A percentile compares a stretch with the other conserved stretches of the same genome.
These are phyloP conservation scores for Drosophila orena DNA, from an alignment of 1,140 invertebrate species.

Conservation along the genomic window DNA sequence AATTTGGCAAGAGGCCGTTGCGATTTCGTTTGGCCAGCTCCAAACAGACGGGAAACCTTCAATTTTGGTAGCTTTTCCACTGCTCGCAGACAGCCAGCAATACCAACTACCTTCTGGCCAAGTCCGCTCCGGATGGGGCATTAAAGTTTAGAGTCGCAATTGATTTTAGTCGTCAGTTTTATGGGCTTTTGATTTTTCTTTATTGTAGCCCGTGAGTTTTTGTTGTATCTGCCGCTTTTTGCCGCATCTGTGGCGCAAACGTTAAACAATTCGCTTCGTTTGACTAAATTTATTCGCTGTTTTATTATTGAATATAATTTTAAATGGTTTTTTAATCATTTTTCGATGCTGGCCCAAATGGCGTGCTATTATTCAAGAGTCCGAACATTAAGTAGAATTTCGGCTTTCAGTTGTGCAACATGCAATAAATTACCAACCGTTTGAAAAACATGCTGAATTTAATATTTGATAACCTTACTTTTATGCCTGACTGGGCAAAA, in stretches of 20 bases:
- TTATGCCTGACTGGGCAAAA: conserved; percentile 1
- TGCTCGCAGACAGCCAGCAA: conserved; percentile 34
- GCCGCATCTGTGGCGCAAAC: conserved; percentile 54
- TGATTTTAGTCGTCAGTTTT: conserved; percentile 82
- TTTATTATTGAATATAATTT: conserved; percentile 74
- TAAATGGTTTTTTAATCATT: conserved; percentile 78
- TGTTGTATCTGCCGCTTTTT: too few relatives aligned
- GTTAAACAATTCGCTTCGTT: conserved; percentile 51
- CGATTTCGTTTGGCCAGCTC: conserved; percentile 44
- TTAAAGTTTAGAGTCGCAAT: conserved; percentile 79
- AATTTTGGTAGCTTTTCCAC: conserved; percentile 60
- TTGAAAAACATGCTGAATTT: conserved; percentile 13
- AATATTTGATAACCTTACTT: conserved; percentile 1
- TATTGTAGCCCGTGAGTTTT: conserved; percentile 19
- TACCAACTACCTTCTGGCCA: conserved; percentile 21
- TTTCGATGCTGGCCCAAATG: conserved; percentile 60
- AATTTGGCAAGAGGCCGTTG: conserved; percentile 79
- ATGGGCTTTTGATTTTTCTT: conserved; percentile 75
- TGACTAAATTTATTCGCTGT: conserved; percentile 57
- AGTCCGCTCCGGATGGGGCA: conserved; percentile 39
- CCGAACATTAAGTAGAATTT: conserved; percentile 15
- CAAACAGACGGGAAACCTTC: conserved; percentile 61
- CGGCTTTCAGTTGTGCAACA: conserved; percentile 2
- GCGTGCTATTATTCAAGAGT: conserved; percentile 58
- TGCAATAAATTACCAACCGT: conserved; percentile 3